These are phyloP conservation scores for Malacoctenus gilli DNA, from an alignment of 2,797 vertebrate species.

Conservation along the genomic window DNA sequence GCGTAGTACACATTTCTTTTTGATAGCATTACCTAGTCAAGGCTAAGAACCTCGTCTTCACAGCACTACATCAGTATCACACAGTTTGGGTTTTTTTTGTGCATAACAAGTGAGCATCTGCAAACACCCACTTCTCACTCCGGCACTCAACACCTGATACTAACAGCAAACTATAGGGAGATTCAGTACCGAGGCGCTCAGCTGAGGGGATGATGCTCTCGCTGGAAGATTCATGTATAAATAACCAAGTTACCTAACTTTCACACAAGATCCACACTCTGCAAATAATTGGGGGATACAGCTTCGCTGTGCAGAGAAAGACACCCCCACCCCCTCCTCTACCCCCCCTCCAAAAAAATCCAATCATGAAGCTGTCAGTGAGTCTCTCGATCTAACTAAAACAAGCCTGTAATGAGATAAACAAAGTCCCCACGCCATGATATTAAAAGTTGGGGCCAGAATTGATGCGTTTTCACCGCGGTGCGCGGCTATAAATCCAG, in stretches of 20 bases:
- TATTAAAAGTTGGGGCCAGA: not conserved
- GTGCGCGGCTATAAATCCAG: not conserved
- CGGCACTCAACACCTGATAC: conserved; percentile 7
- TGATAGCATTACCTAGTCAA: too few species aligned
- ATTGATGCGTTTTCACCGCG: too few species aligned
- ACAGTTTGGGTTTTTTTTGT: not conserved
- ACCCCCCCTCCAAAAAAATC: too few species aligned
- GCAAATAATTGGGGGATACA: conserved; percentile 10
- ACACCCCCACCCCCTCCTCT: too few species aligned
- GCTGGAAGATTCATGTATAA: conserved; percentile 19
- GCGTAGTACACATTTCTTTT: too few species aligned
- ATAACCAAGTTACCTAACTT: conserved; percentile 14
- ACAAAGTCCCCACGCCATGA: not conserved
- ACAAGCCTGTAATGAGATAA: not conserved
- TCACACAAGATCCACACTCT: conserved; percentile 5
- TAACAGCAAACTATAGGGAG: not conserved
- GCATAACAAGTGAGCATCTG: not conserved
- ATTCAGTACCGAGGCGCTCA: conserved; percentile 12
- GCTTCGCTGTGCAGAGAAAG: not conserved
- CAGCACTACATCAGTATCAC: too few species aligned
- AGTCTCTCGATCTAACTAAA: not conserved
- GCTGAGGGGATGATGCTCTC: conserved; percentile 6
- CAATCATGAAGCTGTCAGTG: conserved; percentile 3
- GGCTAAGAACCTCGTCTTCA: too few species aligned
- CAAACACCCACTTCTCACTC: conserved; percentile 9